Evolutionary conservation across 1,140 invertebrate genomes (phyloP), one percentile per base, ranked within the genome.

Genomic region (Hycleus cichorii): DNA sequence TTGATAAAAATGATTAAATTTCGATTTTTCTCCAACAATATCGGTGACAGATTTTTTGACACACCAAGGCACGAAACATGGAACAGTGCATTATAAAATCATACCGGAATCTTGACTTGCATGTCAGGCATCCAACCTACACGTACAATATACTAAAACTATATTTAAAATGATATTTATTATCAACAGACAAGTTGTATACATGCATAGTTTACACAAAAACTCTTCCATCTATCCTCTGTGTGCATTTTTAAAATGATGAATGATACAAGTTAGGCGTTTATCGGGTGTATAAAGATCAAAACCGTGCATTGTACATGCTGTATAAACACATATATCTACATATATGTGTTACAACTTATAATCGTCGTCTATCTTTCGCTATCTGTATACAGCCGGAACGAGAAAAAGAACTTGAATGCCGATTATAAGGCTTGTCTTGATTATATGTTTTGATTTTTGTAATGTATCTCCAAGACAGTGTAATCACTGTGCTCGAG

Each of bases 401-500:
- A 32, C 32, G 32, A 32, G 32, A 32, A 32, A 32, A 47, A 32
- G 40, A 47, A 56, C 48, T 48, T 47, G 32, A 51, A 32, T 32
- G 32, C 58, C 63, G 57, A 64, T 64, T 64, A 64, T 59, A 62
- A 55, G 60, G 59, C 56, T 59, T 54, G 42, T 60, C 58, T 55
- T 65, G 63, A 65, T 65, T 65, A 65, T 63, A 65, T 57, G 60
- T 63, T 65, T 62, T 65, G 63, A 65, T 65, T 65, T 63, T 65
- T 60, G 63, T 65, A 62, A 65, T 65, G 63, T 58, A 65, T 65
- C 63, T 65, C 58, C 60, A 50, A 62, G 63, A 65, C 63, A 65
- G 63, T 50, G 63, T 65, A 65, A 65, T 65, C 54, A 65, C 60
- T 62, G 43, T 57, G 60, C 60, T 65, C 48, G 25, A 53, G 63